phyloP scores from a whole-genome alignment of 30 jellyfish, hydroid and myxozoan genomes.

The Hydractinia echinata region DNA sequence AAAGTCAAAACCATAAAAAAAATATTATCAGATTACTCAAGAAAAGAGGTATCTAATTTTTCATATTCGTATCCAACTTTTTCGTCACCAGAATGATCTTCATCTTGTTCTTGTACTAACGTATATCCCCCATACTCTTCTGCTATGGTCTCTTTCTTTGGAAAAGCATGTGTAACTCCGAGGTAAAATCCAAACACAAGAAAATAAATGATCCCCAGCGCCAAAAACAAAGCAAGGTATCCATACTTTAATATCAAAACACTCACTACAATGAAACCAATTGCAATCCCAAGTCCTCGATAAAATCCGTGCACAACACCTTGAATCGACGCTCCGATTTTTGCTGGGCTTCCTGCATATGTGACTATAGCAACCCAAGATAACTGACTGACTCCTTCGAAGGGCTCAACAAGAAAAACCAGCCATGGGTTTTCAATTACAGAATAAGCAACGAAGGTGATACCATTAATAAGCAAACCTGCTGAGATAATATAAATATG shows the following conservation, averaged over 20 bases:
- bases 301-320: constrained; percentile 73
- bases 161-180: constrained; percentile 48
- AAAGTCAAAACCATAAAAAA: not conserved
- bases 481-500: constrained; percentile 34
- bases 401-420: constrained; percentile 68
- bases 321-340: constrained; percentile 82
- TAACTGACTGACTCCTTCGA: constrained; percentile 59
- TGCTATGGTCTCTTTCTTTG: constrained; percentile 45
- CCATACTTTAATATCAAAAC: constrained; percentile 52
- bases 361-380: constrained; percentile 56
- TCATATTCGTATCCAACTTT: not conserved
- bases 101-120: constrained; percentile 9
- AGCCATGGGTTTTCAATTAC: constrained; percentile 50
- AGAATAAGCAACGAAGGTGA: constrained; percentile 50
- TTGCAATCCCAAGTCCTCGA: constrained; percentile 71
- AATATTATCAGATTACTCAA: not conserved
- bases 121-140: constrained; percentile 45
- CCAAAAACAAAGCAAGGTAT: constrained; percentile 45
- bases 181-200: constrained; percentile 60
- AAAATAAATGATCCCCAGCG: constrained; percentile 51
- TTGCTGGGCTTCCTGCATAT: constrained; percentile 81
- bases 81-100: not conserved
- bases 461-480: constrained; percentile 57
- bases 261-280: constrained; percentile 68
- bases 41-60: constrained; percentile 1